phyloP scores from a whole-genome alignment of 2,888 invertebrate species.

The Molanna angustata region DNA sequence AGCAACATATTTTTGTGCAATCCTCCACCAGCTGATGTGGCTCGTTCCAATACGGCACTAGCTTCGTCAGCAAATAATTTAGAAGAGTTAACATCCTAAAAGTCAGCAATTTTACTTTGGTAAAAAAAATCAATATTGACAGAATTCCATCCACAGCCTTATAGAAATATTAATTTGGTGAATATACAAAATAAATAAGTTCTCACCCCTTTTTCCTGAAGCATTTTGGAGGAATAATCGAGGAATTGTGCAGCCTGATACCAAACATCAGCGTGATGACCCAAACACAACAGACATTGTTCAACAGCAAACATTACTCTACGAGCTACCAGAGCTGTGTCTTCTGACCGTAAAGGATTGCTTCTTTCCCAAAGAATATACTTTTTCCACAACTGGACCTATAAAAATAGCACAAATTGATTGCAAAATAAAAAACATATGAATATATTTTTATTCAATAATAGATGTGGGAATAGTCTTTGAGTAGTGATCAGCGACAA shows the following conservation, averaged over 20 bases:
- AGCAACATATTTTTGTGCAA: constrained; percentile 89
- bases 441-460: neutral
- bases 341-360: constrained; percentile 95
- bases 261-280: constrained; percentile 99
- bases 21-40: constrained; percentile 72
- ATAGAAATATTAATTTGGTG: neutral
- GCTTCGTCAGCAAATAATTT: constrained; percentile 94
- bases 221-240: constrained; percentile 89
- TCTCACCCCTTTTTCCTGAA: constrained; percentile 91
- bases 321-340: constrained; percentile 87
- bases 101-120: constrained; percentile 20
- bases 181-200: neutral
- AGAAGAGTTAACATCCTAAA: constrained; percentile 87
- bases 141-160: neutral
- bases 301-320: constrained; percentile 99
- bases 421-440: neutral
- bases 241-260: constrained; percentile 97
- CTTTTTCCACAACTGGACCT: constrained; percentile 99
- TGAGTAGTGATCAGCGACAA: no score
- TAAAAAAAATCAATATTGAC: neutral
- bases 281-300: constrained; percentile 92
- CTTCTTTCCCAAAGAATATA: constrained; percentile 97
- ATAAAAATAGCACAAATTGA: constrained; percentile 19
- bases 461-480: no score
- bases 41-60: constrained; percentile 91